Evolutionary conservation across 2,888 invertebrate species (phyloP).

Genomic region (Torymus auratus): DNA sequence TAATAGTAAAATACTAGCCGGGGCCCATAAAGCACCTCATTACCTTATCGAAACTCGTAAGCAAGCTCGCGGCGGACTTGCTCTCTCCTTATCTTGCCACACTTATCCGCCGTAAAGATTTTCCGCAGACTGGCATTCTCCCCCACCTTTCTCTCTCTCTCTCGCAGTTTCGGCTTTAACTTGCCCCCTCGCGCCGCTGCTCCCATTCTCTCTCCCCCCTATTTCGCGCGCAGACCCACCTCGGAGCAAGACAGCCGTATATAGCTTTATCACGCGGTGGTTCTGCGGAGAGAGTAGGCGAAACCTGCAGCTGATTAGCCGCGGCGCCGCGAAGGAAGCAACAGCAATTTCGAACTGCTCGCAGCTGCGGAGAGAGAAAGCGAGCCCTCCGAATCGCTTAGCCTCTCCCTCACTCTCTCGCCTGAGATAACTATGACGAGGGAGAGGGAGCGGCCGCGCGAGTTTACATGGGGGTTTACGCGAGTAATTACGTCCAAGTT

Average conservation of each 20-base stretch:
- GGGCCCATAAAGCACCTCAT: conserved; percentile 29
- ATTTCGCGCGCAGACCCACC: too few relatives aligned
- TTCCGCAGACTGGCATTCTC: neutral
- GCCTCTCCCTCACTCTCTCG: conserved; percentile 20
- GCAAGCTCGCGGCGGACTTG: conserved; percentile 9
- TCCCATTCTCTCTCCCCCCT: conserved; percentile 3
- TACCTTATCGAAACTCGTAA: conserved; percentile 43
- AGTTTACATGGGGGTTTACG: conserved; percentile 70
- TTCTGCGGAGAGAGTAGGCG: neutral
- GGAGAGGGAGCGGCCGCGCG: conserved; percentile 60
- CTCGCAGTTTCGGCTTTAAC: conserved; percentile 14
- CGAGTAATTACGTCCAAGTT: conserved; percentile 76
- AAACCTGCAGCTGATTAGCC: conserved; percentile 72
- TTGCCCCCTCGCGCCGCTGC: neutral
- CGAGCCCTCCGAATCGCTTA: conserved; percentile 11
- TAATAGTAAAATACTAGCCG: neutral
- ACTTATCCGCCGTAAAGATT: conserved; percentile 33
- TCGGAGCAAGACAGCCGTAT: neutral
- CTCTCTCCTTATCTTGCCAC: neutral
- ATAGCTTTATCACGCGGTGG: conserved; percentile 63
- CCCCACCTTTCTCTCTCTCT: too few relatives aligned
- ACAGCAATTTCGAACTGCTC: conserved; percentile 71
- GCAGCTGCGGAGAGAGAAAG: conserved; percentile 64
- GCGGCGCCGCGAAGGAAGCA: conserved; percentile 69
- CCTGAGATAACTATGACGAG: conserved; percentile 72